Evolutionary conservation across 2,113 vertebrate genomes (phyloP).

Genomic region (Pipra filicauda): DNA sequence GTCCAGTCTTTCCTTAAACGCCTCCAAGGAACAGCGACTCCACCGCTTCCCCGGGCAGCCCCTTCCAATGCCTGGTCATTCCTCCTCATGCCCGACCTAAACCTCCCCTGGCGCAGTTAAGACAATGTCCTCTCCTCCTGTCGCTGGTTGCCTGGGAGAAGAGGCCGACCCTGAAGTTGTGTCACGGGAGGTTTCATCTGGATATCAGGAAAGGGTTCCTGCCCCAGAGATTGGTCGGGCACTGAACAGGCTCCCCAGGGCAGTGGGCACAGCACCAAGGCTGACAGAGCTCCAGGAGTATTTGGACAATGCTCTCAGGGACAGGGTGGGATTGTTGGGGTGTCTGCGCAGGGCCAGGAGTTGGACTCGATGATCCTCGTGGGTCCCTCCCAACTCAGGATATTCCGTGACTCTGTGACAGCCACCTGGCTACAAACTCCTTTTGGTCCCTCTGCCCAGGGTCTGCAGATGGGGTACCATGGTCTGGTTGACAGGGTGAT

Average conservation of each 20-base stretch:
- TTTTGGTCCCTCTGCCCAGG: not conserved
- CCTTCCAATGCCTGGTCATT: not conserved
- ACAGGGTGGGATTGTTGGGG: not conserved
- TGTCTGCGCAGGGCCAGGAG: not conserved
- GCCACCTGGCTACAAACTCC: not conserved
- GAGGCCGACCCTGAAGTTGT: not conserved
- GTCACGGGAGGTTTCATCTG: not conserved
- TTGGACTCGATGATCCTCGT: not conserved
- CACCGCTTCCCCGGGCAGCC: not conserved
- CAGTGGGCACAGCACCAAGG: not conserved
- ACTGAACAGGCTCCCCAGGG: not conserved
- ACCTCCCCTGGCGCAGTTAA: not conserved
- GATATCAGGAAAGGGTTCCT: not conserved
- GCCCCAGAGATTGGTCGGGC: too few relatives aligned
- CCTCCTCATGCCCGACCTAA: not conserved
- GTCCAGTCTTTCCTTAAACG: too few relatives aligned
- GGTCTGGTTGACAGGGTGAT: not conserved
- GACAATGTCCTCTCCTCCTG: too few relatives aligned
- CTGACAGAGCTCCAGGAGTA: not conserved
- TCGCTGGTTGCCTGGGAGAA: not conserved
- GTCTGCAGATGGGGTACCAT: too few relatives aligned
- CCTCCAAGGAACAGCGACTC: not conserved
- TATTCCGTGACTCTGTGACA: not conserved
- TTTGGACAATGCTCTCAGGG: not conserved
- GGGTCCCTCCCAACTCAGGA: not conserved